Conservation (phyloP, 2,888 invertebrate genomes). For the Xiphydria camelus region DNA sequence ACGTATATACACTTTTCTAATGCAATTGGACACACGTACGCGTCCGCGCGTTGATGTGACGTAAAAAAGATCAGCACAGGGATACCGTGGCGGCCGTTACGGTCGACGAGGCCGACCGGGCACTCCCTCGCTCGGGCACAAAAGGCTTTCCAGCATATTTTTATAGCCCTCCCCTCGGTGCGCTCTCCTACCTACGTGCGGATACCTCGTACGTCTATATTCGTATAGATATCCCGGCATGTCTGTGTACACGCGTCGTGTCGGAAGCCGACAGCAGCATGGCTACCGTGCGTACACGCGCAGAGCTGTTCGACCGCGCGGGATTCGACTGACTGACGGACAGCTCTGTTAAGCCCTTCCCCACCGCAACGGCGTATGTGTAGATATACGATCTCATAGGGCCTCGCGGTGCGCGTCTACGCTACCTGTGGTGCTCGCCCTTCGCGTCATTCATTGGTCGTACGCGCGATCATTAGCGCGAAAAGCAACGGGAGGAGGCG, state of each 20-base stretch:
- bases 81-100: no score
- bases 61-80: no score
- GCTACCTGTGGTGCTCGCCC: neutral
- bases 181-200: slow-evolving; percentile 8
- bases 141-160: slow-evolving; percentile 27
- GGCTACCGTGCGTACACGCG: slow-evolving; percentile 44
- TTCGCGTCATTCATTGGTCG: neutral
- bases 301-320: neutral
- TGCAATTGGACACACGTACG: no score
- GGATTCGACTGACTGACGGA: slow-evolving; percentile 32
- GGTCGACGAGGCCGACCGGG: no score
- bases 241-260: slow-evolving; percentile 10
- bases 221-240: slow-evolving; percentile 11
- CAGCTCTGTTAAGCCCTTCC: slow-evolving; percentile 29
- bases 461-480: no score
- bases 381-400: neutral
- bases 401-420: neutral
- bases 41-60: no score
- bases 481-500: no score
- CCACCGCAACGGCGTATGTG: slow-evolving; percentile 14
- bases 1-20: no score
- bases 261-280: slow-evolving; percentile 41
- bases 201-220: neutral
- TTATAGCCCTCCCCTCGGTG: slow-evolving; percentile 18
- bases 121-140: slow-evolving; percentile 9